phyloP scores from a whole-genome alignment of 2,888 invertebrate species.

The Poecilus cupreus region DNA sequence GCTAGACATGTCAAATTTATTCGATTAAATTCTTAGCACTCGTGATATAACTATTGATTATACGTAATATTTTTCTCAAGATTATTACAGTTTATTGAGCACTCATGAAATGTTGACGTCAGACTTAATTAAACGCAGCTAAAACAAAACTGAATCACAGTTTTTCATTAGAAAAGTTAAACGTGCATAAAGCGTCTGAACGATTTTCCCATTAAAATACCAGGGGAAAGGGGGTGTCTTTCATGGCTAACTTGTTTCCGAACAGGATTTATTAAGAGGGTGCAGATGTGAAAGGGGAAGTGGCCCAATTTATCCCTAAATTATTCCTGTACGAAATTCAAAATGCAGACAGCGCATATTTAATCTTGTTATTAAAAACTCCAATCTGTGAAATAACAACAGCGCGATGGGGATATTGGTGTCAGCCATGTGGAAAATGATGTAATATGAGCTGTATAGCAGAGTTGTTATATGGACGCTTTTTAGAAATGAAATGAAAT shows the following conservation, averaged over 20 bases:
- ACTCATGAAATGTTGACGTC: background rate
- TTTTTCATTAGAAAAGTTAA: conserved; percentile 45
- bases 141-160: conserved; percentile 28
- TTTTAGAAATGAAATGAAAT: conserved; percentile 3
- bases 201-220: conserved; percentile 24
- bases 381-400: background rate
- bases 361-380: conserved; percentile 19
- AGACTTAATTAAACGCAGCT: background rate
- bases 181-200: conserved; percentile 41
- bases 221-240: conserved; percentile 9
- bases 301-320: conserved; percentile 26
- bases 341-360: background rate
- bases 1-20: too few species aligned
- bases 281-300: conserved; percentile 13
- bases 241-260: conserved; percentile 45
- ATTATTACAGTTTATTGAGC: background rate
- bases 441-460: background rate
- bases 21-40: too few species aligned
- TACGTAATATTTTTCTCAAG: too few species aligned
- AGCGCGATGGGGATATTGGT: background rate
- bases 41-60: too few species aligned
- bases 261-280: conserved; percentile 55
- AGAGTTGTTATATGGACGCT: background rate
- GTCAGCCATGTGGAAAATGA: background rate
- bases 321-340: conserved; percentile 17